Conservation (phyloP, 2,113 vertebrate species). For the Podarcis cretensis region DNA sequence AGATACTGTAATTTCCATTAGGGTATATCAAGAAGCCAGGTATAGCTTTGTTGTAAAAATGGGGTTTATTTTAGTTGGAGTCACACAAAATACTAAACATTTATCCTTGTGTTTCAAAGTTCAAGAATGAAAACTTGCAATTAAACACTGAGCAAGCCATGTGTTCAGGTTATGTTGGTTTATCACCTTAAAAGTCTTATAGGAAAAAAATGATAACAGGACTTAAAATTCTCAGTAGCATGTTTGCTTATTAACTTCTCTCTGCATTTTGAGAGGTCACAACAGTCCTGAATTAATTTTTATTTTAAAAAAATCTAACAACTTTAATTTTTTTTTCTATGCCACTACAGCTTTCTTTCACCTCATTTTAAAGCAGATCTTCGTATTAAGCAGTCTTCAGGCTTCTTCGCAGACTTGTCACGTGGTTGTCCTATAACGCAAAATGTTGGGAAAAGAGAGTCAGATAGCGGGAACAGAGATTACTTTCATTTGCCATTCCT, state of each 20-base stretch:
- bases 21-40: conserved; percentile 81
- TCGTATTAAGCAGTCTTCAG: conserved; percentile 86
- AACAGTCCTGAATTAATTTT: conserved; percentile 83
- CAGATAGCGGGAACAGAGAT: conserved; percentile 71
- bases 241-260: conserved; percentile 77
- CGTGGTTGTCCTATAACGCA: conserved; percentile 79
- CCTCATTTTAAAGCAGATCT: conserved; percentile 98
- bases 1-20: conserved; percentile 87
- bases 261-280: conserved; percentile 80
- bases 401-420: conserved; percentile 85
- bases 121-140: conserved; percentile 84
- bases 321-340: conserved; percentile 86
- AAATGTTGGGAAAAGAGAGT: conserved; percentile 81
- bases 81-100: conserved; percentile 83
- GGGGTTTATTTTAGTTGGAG: conserved; percentile 77
- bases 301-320: conserved; percentile 77
- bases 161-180: conserved; percentile 79
- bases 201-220: conserved; percentile 76
- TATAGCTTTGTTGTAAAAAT: conserved; percentile 83
- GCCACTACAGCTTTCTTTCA: conserved; percentile 99
- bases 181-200: conserved; percentile 83
- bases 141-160: conserved; percentile 85
- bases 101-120: conserved; percentile 82
- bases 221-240: conserved; percentile 83
- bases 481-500: conserved; percentile 60